These are phyloP conservation scores for Ptychobarbus kaznakovi DNA, from an alignment of 2,797 vertebrate genomes.

Conservation along the genomic window DNA sequence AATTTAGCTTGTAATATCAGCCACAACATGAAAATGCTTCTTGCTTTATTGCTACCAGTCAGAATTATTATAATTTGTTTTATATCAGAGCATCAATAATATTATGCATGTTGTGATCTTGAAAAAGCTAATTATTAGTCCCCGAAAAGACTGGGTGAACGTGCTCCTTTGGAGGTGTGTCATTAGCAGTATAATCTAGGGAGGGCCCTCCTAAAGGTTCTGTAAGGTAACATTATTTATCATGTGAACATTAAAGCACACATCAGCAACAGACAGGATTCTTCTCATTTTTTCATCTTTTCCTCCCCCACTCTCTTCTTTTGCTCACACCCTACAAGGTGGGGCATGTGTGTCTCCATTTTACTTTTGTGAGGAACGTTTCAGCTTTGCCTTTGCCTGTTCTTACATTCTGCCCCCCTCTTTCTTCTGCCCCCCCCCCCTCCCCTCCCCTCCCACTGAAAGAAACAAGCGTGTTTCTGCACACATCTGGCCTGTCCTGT, in stretches of 20 bases:
- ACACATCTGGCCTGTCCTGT: conserved; percentile 63
- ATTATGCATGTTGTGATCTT: not conserved
- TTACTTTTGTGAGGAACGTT: conserved; percentile 36
- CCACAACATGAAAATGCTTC: not conserved
- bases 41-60: not conserved
- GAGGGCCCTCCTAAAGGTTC: conserved; percentile 53
- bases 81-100: not conserved
- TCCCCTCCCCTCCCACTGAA: conserved; percentile 28
- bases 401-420: conserved; percentile 58
- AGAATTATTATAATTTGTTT: too few relatives aligned
- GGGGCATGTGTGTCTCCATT: conserved; percentile 13
- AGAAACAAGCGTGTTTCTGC: conserved; percentile 56
- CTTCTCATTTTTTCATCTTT: conserved; percentile 70
- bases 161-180: not conserved
- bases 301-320: conserved; percentile 29
- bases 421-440: conserved; percentile 20
- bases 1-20: not conserved
- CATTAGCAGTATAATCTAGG: not conserved
- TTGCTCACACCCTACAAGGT: conserved; percentile 29
- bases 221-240: conserved; percentile 69
- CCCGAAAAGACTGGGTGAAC: not conserved
- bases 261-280: conserved; percentile 72
- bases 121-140: not conserved
- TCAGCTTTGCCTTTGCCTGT: conserved; percentile 3
- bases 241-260: conserved; percentile 63